Base-by-base conservation (phyloP, 2,797 vertebrate genomes). In the Microchirus variegatus region DNA sequence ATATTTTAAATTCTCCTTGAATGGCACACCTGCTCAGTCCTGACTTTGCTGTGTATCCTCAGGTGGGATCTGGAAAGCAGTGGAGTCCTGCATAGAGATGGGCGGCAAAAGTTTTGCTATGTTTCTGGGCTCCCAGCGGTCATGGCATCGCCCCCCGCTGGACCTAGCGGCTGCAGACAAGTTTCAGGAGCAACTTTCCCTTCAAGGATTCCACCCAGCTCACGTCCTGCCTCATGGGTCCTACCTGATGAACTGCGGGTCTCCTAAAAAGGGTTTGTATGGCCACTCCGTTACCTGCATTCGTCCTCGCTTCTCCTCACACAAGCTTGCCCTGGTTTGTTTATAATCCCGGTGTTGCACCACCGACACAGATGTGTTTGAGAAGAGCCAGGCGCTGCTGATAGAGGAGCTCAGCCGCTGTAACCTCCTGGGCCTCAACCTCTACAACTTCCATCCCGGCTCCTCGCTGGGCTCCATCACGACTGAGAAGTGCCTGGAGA, bases 231-330 rank as follows among this genome's bases (percentile, higher is more conserved):
- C 94, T 8, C 94, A 95, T 35, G 93, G 94, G 13, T 94, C 94
- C 44, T 94, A 95, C 81, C 85, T 95, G 67, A 94, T 94, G 92
- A 95, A 95, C 86, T 93, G 93, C 53, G 94, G 94, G 16, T 94
- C 93, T 46, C 93, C 93, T 14, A 94, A 93, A 73, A 77, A 89
- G 19, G 94, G 93, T 94, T 36, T 26, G 86, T 85, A 4, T 46
- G 31, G 35, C 44, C 12, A 42, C 4, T 12, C 1, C 5, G 7
- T 31, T 31, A 31, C 35, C 18, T 17, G 11, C 38, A 15, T 11
- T 18, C 46, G 35, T 26, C 12, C n/a, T 59, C 44, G 55, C 42
- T 26, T 31, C 18, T 53, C 17, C 0, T 58, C 31, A 63, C 59
- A 63, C 41, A 10, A 9, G 11, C 10, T 11, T n/a, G 9, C 38